A percentile compares a stretch with the other conserved stretches of the same genome.
phyloP scores from a whole-genome alignment of 2,113 vertebrate species.

The Hemiprocne comata region DNA sequence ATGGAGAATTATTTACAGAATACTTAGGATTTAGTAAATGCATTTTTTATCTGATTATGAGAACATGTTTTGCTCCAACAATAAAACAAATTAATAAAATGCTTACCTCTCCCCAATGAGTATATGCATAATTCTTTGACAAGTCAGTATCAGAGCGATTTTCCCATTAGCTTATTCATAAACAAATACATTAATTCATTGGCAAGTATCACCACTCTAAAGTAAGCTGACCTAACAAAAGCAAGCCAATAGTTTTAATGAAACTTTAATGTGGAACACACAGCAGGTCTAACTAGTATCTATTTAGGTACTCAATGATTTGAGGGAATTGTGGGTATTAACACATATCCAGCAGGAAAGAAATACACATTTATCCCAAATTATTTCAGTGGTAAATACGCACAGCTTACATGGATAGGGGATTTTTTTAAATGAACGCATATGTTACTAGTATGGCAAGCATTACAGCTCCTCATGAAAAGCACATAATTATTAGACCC shows the following conservation, averaged over 20 bases:
- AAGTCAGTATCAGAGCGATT: not conserved
- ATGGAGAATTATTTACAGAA: too few relatives aligned
- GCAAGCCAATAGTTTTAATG: not conserved
- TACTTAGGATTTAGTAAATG: not conserved
- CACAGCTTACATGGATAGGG: not conserved
- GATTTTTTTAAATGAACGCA: not conserved
- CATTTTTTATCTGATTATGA: not conserved
- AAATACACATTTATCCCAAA: not conserved
- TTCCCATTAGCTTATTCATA: not conserved
- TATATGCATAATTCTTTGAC: not conserved
- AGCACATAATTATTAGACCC: not conserved
- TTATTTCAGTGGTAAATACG: not conserved
- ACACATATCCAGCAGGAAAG: not conserved
- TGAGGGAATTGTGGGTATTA: not conserved
- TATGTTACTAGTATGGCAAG: not conserved
- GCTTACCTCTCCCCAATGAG: not conserved
- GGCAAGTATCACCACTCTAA: not conserved
- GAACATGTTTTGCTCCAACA: not conserved
- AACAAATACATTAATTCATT: not conserved
- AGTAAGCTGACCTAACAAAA: not conserved
- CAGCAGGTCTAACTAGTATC: not conserved
- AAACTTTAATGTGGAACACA: not conserved
- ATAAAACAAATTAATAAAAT: not conserved
- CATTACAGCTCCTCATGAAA: not conserved
- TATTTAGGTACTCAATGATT: not conserved